These are phyloP conservation scores for Theocolax elegans DNA, from an alignment of 1,140 invertebrate genomes.

Conservation along the genomic window DNA sequence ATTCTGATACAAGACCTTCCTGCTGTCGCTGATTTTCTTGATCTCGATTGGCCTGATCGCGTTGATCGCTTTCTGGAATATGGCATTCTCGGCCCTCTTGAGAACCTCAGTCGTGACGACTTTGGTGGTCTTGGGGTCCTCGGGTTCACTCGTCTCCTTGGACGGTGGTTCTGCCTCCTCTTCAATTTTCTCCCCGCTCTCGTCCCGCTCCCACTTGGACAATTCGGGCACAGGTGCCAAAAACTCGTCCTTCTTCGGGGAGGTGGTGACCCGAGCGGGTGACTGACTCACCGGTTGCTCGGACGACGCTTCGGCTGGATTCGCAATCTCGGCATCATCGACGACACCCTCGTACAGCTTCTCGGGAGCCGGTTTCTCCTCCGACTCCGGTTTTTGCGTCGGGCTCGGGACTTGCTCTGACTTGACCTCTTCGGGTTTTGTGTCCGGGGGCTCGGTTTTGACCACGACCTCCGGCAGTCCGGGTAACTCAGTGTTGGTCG, in stretches of 20 bases:
- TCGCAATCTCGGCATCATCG: slow-evolving; percentile 60
- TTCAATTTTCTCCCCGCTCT: slow-evolving; percentile 69
- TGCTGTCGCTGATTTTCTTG: slow-evolving; percentile 75
- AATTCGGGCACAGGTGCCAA: slow-evolving; percentile 76
- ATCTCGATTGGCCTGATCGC: slow-evolving; percentile 82
- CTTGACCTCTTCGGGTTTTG: neutral
- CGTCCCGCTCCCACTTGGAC: slow-evolving; percentile 91
- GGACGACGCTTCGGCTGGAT: too few relatives aligned
- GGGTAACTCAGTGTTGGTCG: neutral
- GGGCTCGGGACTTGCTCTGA: neutral
- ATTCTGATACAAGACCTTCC: slow-evolving; percentile 65
- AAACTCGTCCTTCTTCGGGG: slow-evolving; percentile 67
- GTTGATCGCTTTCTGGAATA: slow-evolving; percentile 87
- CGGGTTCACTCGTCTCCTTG: slow-evolving; percentile 45
- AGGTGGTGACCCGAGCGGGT: slow-evolving; percentile 11
- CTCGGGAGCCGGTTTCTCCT: slow-evolving; percentile 47
- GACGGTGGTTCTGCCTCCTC: slow-evolving; percentile 48
- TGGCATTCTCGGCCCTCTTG: slow-evolving; percentile 87
- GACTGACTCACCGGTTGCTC: too few relatives aligned
- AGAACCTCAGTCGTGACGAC: slow-evolving; percentile 84
- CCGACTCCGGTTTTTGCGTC: neutral
- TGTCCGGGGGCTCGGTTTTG: slow-evolving; percentile 4
- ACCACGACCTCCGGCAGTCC: neutral
- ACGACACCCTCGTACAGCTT: slow-evolving; percentile 58
- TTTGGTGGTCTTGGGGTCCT: slow-evolving; percentile 66